Conservation (phyloP, 2,888 invertebrate species). For the Drosophila paracracens region DNA sequence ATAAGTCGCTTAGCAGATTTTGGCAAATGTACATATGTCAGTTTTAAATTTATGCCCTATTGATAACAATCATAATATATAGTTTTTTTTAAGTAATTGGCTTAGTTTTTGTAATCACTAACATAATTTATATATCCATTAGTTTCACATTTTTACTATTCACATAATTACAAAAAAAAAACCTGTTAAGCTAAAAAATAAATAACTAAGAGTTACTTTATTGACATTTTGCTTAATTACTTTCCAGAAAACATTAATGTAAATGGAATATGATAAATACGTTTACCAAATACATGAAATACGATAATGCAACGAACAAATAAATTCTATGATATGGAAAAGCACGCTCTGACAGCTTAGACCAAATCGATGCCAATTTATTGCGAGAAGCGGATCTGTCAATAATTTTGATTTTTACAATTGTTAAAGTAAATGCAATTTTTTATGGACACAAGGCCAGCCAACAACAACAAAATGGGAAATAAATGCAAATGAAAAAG, state of each 20-base stretch:
- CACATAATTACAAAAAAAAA: background rate
- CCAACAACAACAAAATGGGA: slow-evolving; percentile 26
- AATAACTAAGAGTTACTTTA: background rate
- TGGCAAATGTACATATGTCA: background rate
- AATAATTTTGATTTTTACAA: slow-evolving; percentile 72
- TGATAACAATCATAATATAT: background rate
- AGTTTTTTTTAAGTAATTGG: background rate
- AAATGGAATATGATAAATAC: background rate
- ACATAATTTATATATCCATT: background rate
- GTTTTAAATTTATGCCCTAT: background rate
- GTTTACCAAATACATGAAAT: background rate
- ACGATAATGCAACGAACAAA: background rate
- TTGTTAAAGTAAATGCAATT: slow-evolving; percentile 69
- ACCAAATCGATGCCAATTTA: slow-evolving; percentile 10
- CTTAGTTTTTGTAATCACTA: background rate
- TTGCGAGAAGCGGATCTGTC: slow-evolving; percentile 59
- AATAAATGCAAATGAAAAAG: slow-evolving; percentile 19
- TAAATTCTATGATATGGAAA: slow-evolving; percentile 10
- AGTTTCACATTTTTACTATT: background rate
- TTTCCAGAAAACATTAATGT: background rate
- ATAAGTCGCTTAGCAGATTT: background rate
- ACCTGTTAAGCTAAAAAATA: background rate
- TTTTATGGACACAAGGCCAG: slow-evolving; percentile 56
- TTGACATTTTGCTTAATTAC: background rate
- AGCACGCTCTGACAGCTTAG: background rate